Evolutionary conservation across 2,888 invertebrate species (phyloP).

Genomic region (Philonicus albiceps): DNA sequence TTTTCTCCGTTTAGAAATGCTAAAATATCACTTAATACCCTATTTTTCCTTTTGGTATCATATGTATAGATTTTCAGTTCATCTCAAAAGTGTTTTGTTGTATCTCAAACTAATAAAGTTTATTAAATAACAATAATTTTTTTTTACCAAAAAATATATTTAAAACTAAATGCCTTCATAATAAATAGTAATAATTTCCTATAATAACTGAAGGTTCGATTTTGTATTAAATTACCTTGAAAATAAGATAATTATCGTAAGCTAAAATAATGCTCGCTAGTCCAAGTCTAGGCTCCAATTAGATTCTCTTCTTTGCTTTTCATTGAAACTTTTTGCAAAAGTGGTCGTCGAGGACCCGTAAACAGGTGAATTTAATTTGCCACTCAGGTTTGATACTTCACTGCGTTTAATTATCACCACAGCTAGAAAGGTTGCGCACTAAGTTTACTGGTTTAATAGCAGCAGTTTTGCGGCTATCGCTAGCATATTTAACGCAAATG

Average conservation of each 20-base stretch:
- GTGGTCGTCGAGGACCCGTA: background rate
- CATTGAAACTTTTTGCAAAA: background rate
- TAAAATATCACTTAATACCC: no score
- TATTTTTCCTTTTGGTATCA: no score
- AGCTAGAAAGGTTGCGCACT: background rate
- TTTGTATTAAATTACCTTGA: background rate
- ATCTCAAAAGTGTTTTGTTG: no score
- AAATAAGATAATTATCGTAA: background rate
- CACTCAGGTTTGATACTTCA: background rate
- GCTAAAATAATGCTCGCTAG: background rate
- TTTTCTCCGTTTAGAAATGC: no score
- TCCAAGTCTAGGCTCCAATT: background rate
- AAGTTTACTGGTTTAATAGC: conserved; percentile 16
- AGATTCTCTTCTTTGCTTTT: background rate
- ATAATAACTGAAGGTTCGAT: background rate
- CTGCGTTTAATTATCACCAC: background rate
- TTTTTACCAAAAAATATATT: no score
- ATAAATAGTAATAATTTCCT: no score
- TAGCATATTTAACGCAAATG: background rate
- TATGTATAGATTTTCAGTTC: no score
- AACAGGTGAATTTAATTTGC: background rate
- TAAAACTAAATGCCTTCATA: no score
- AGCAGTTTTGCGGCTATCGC: background rate
- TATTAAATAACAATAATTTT: no score
- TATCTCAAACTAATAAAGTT: no score